Evolutionary conservation across 2,113 vertebrate species (phyloP).

Genomic region (Amazona guildingii): DNA sequence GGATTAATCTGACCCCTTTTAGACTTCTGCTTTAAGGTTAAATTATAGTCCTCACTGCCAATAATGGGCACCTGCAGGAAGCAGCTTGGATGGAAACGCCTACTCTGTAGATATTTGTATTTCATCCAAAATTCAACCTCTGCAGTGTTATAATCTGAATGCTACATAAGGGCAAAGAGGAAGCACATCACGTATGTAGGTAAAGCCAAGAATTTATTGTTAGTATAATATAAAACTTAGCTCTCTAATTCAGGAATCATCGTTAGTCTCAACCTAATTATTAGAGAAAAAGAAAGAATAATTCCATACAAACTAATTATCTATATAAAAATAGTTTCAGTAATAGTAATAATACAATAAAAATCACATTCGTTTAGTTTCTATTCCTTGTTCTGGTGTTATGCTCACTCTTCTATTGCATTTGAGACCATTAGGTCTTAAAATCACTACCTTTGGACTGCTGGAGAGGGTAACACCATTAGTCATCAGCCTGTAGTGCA

Average conservation of each 20-base stretch:
- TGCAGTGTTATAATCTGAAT: not conserved
- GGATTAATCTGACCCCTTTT: not conserved
- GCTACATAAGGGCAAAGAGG: not conserved
- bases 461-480: not conserved
- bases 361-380: not conserved
- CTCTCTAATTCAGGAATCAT: not conserved
- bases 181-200: not conserved
- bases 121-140: not conserved
- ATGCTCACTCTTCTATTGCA: rapidly evolving
- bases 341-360: not conserved
- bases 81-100: not conserved
- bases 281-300: not conserved
- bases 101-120: not conserved
- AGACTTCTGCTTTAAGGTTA: not conserved
- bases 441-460: not conserved
- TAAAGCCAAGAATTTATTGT: not conserved
- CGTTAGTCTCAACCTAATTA: not conserved
- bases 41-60: not conserved
- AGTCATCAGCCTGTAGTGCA: not conserved
- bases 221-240: not conserved
- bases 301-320: not conserved
- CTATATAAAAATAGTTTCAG: not conserved
- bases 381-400: not conserved
- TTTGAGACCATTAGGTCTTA: not conserved
- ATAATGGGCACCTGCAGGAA: not conserved